Evolutionary conservation across 2,888 invertebrate genomes (phyloP).

Genomic region (Agrotis clavis): DNA sequence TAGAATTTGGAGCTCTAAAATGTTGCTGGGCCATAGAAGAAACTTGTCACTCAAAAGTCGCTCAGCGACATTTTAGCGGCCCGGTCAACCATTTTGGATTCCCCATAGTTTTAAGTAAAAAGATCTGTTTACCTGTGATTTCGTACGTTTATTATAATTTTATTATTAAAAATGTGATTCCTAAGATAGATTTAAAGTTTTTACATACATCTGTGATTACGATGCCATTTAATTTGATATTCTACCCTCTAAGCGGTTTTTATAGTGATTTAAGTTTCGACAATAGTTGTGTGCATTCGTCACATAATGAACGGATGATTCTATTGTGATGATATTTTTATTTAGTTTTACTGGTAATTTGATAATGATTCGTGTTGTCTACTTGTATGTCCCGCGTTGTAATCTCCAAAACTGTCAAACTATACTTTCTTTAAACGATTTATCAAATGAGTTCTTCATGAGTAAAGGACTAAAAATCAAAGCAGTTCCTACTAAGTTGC

Average conservation of each 20-base stretch:
- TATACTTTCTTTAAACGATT: neutral
- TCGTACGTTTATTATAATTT: slow-evolving; percentile 79
- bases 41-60: slow-evolving; percentile 56
- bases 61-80: slow-evolving; percentile 48
- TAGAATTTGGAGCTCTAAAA: slow-evolving; percentile 58
- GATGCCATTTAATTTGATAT: slow-evolving; percentile 82
- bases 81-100: slow-evolving; percentile 69
- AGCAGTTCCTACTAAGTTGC: no score
- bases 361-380: slow-evolving; percentile 60
- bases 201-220: slow-evolving; percentile 85
- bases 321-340: slow-evolving; percentile 72
- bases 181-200: slow-evolving; percentile 81
- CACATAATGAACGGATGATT: slow-evolving; percentile 43
- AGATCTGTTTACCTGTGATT: slow-evolving; percentile 87
- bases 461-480: no score
- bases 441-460: no score
- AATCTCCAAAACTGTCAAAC: slow-evolving; percentile 4
- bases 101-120: slow-evolving; percentile 83
- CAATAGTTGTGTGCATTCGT: slow-evolving; percentile 67
- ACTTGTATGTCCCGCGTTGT: slow-evolving; percentile 39
- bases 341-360: slow-evolving; percentile 61
- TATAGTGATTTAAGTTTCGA: slow-evolving; percentile 75
- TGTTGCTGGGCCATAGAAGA: slow-evolving; percentile 44
- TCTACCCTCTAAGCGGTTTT: slow-evolving; percentile 80
- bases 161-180: slow-evolving; percentile 81